phyloP scores from a whole-genome alignment of 2,888 invertebrate species.

The Stratiomys singularior region DNA sequence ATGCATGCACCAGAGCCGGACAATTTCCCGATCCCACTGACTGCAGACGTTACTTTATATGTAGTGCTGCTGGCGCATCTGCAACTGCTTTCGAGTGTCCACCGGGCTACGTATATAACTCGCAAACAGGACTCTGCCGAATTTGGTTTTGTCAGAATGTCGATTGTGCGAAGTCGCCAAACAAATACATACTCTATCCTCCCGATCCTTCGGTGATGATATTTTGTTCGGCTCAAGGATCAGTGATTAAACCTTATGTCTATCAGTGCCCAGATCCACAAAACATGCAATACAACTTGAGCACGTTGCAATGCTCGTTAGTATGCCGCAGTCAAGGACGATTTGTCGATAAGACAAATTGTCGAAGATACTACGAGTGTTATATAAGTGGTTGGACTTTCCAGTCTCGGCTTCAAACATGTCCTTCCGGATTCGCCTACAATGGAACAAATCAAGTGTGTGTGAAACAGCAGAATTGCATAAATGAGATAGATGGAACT shows the following conservation, averaged over 20 bases:
- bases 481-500: neutral
- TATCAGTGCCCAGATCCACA: slow-evolving; percentile 44
- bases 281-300: slow-evolving; percentile 31
- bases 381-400: neutral
- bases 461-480: neutral
- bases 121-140: slow-evolving; percentile 36
- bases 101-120: slow-evolving; percentile 45
- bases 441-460: neutral
- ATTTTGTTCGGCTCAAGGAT: neutral
- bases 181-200: slow-evolving; percentile 21
- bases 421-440: slow-evolving; percentile 27
- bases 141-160: slow-evolving; percentile 44
- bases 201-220: slow-evolving; percentile 31
- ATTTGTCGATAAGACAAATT: slow-evolving; percentile 43
- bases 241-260: neutral
- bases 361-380: slow-evolving; percentile 48
- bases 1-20: slow-evolving; percentile 63
- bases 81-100: slow-evolving; percentile 46
- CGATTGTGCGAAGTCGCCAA: slow-evolving; percentile 34
- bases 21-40: slow-evolving; percentile 55
- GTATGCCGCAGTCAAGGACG: slow-evolving; percentile 45
- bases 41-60: slow-evolving; percentile 49
- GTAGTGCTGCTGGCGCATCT: slow-evolving; percentile 6
- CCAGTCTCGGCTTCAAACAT: neutral
- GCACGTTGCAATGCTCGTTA: slow-evolving; percentile 33